These are phyloP conservation scores for Malurus melanocephalus DNA, from an alignment of 2,113 vertebrate species.

Conservation along the genomic window DNA sequence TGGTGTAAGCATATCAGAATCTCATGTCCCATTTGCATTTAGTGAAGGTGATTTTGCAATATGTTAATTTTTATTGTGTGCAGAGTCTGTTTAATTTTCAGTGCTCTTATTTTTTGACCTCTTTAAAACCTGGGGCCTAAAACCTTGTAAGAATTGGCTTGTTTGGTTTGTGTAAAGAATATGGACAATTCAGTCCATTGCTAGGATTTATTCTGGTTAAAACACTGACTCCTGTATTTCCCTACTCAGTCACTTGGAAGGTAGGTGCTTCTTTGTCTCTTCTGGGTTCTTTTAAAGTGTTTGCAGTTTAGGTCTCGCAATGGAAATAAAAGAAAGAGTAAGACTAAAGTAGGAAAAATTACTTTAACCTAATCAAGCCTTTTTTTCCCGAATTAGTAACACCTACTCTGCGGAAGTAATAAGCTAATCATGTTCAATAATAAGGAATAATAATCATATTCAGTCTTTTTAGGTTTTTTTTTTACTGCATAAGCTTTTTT, in stretches of 20 bases:
- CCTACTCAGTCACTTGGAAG: background rate
- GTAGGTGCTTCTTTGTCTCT: background rate
- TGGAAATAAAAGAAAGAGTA: background rate
- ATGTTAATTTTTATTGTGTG: slow-evolving; percentile 23
- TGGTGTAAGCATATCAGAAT: background rate
- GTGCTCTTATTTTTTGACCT: background rate
- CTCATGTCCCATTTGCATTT: slow-evolving; percentile 21
- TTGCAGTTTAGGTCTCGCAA: background rate
- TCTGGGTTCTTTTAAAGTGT: background rate
- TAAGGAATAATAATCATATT: background rate
- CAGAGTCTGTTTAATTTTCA: background rate
- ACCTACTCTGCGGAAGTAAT: background rate
- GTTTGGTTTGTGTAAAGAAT: background rate
- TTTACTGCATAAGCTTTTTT: background rate
- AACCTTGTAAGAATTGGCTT: background rate
- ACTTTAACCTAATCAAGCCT: slow-evolving; percentile 47
- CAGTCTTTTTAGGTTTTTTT: background rate
- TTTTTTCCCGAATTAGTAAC: slow-evolving; percentile 20
- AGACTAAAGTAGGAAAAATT: slow-evolving; percentile 8
- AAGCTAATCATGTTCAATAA: background rate
- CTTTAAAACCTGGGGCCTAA: background rate
- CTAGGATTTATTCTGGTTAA: background rate
- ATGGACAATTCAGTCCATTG: background rate
- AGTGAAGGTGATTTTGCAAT: slow-evolving; percentile 40
- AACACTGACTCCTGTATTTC: background rate